These are phyloP conservation scores for Dendrocincla fuliginosa DNA, from an alignment of 2,797 vertebrate species.

Conservation along the genomic window DNA sequence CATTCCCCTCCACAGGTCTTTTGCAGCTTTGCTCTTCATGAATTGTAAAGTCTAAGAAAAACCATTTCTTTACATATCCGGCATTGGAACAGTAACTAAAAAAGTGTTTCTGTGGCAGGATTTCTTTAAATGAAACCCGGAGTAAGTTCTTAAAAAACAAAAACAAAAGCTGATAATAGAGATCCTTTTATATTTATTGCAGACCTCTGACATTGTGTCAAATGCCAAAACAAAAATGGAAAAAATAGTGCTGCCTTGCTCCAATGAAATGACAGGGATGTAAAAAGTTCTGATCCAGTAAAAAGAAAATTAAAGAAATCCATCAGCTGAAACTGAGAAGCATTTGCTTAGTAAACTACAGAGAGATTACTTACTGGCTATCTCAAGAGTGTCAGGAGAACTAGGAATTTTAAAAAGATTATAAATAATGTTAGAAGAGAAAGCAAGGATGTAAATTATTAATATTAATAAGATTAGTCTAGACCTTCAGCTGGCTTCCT, in stretches of 20 bases:
- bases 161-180: background rate
- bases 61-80: background rate
- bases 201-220: background rate
- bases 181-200: background rate
- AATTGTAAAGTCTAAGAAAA: background rate
- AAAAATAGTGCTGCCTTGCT: background rate
- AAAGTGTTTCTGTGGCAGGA: background rate
- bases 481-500: background rate
- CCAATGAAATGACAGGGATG: background rate
- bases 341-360: background rate
- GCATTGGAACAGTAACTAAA: background rate
- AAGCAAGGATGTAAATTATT: background rate
- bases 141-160: background rate
- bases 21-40: background rate
- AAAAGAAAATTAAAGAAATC: background rate
- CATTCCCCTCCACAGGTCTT: background rate
- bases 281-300: background rate
- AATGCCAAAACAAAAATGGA: background rate
- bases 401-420: background rate
- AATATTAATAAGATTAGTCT: conserved; percentile 2
- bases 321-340: background rate
- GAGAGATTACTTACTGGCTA: background rate
- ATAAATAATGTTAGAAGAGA: background rate
- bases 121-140: background rate
- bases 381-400: background rate